phyloP scores from a whole-genome alignment of 2,113 vertebrate genomes.

The Clupea harengus region DNA sequence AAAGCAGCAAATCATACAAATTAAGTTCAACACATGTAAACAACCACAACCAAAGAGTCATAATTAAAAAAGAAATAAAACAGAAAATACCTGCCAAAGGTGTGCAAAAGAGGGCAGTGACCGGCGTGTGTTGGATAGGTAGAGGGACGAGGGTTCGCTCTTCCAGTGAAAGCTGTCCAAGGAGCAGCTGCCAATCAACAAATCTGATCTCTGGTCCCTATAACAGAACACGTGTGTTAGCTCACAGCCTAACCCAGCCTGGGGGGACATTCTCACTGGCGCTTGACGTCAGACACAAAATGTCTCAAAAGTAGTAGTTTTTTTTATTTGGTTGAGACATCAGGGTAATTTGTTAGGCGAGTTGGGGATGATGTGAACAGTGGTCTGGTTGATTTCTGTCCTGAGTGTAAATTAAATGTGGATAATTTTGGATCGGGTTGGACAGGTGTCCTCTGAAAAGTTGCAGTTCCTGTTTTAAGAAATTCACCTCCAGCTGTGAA shows the following conservation, averaged over 20 bases:
- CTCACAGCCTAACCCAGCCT: neutral
- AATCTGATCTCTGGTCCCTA: conserved; percentile 63
- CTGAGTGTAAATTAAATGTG: neutral
- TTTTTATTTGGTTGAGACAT: neutral
- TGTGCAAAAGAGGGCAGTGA: conserved; percentile 48
- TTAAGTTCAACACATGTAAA: conserved; percentile 47
- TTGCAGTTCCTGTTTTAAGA: neutral
- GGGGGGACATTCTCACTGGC: neutral
- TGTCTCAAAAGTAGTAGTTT: neutral
- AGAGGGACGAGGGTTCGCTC: conserved; percentile 48
- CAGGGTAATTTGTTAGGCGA: neutral
- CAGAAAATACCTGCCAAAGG: conserved; percentile 52
- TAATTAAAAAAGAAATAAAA: conserved; percentile 16
- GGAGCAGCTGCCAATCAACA: conserved; percentile 50
- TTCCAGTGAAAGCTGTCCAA: conserved; percentile 54
- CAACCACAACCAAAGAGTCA: conserved; percentile 29
- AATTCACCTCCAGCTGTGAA: neutral
- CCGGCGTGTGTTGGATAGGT: conserved; percentile 47
- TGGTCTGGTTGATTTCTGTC: neutral
- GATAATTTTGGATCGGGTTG: neutral
- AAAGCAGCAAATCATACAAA: neutral
- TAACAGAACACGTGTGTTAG: conserved; percentile 56
- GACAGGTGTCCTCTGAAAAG: neutral
- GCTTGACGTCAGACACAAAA: neutral
- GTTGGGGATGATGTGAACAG: neutral